Base-by-base conservation (phyloP, 1,140 invertebrate genomes). In the Diplogasteroides magnus region DNA sequence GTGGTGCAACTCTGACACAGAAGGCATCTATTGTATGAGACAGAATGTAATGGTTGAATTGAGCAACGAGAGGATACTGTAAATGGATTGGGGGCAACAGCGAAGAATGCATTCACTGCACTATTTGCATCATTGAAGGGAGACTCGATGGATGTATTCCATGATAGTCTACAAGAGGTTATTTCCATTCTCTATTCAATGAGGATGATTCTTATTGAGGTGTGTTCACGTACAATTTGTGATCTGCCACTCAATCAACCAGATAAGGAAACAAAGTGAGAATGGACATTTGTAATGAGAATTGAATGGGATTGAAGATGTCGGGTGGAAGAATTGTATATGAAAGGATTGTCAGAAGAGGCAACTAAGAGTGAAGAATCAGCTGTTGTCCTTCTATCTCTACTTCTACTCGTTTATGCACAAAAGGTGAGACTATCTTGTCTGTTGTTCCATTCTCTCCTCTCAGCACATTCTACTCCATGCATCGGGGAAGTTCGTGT, bases 61-160 rank as follows among this genome's bases (percentile, higher is more conserved):
- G 14, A 65, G 64, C 69, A 71, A 48, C 62, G 69, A n/a, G 69
- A 65, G 1, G 69, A 71, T 37, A 61, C 62, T 2, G 48, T 71
- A 1, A 32, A 56, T 25, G 1, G 3, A 15, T 63, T 71, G 14
- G 28, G 48, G 27, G 11, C 29, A 28, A 57, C 14, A 64, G 6
- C 56, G 31, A 58, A 65, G 37, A 63, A 64, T 15, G 48, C 69
- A 14, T 28, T 71, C 28, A 37, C 29, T n/a, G 61, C 32, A 3
- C 27, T 71, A 0, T 64, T 60, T 29, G 31, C 27, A 11, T 58
- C 62, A 3, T 13, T 71, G 0, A 71, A 71, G 32, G 29, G 31
- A 14, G 29, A 28, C 2, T 57, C 59, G 23, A 14, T 71, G 0
- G 63, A 71, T 13, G 64, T 61, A 28, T 60, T 71, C 31, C 63